Conservation (phyloP, 2,113 vertebrate species). For the Ahaetulla prasina region DNA sequence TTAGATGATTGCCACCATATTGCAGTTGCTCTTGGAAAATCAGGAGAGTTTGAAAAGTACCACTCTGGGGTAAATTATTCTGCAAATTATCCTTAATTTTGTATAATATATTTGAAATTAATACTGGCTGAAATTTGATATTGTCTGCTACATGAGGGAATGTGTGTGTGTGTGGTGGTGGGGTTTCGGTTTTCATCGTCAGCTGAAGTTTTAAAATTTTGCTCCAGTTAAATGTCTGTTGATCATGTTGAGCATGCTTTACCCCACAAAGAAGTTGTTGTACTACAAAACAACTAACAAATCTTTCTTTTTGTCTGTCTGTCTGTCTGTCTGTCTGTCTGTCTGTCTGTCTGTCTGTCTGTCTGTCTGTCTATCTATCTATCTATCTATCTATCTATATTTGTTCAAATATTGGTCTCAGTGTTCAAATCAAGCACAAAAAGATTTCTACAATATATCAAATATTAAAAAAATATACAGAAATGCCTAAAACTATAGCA, state of each 20-base stretch:
- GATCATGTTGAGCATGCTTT: neutral
- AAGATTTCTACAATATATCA: neutral
- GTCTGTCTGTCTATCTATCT: too few species aligned
- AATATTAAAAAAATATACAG: neutral
- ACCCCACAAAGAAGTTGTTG: neutral
- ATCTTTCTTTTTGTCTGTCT: neutral
- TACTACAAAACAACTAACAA: neutral
- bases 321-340: neutral
- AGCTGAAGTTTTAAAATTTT: neutral
- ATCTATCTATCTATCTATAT: too few species aligned
- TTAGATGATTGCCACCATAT: constrained; percentile 76
- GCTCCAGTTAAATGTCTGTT: neutral
- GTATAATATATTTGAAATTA: neutral
- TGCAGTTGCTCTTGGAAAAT: constrained; percentile 71
- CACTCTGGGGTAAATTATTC: neutral
- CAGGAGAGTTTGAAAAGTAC: constrained; percentile 1
- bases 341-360: too few species aligned
- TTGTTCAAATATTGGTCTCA: too few species aligned
- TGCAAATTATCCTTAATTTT: neutral
- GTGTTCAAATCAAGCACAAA: too few species aligned
- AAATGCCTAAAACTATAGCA: neutral
- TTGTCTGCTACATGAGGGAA: neutral
- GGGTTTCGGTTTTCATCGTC: neutral
- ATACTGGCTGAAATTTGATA: neutral
- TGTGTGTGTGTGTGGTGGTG: neutral